Base-by-base conservation (phyloP, 2,113 vertebrate species). In the Ranitomeya imitator region DNA sequence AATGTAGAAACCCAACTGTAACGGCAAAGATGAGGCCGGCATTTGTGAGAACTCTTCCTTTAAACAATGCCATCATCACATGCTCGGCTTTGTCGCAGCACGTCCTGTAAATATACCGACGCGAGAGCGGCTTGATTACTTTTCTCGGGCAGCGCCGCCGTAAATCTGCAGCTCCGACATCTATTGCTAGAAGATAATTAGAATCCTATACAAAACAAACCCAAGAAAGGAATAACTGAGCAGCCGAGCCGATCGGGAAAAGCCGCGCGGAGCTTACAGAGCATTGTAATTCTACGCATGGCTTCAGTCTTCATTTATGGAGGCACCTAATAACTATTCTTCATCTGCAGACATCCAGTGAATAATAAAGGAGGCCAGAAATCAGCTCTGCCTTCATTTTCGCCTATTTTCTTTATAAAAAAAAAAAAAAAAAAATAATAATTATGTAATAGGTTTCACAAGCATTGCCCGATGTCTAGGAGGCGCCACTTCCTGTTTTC, bases 151-250 rank as follows among this genome's bases (percentile, higher is more conserved):
- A 57, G 23, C 83, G 15, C 45, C 6, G 11, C 69, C 19, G 37
- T 76, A 76, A 85, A 85, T 85, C 23, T 59, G 26, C 4, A 74
- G 52, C n/a, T 57, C n/a, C 74, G 55, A 45, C 69, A 76, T 71
- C 67, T 73, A 85, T 57, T 60, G 37, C 37, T 51, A 83, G 81
- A 15, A 10, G 37, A 55, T 85, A 85, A 76, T 85, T 85, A 74
- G 67, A 76, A 76, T 37, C 55, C 45, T 76, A 76, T 76, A 85
- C 52, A 73, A 76, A 74, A 59, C 37, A 52, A 71, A 55, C 23
- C 37, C 67, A 45, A 26, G 69, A 9, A 76, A 60, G 2, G 69
- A 37, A 85, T 74, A 45, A n/a, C 76, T 59, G 16, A 85, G 23
- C 52, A 71, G 52, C 83, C 1, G 63, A 74, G 67, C 69, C 3